Conservation (phyloP, 2,797 vertebrate genomes). For the Meriones psammophilus region DNA sequence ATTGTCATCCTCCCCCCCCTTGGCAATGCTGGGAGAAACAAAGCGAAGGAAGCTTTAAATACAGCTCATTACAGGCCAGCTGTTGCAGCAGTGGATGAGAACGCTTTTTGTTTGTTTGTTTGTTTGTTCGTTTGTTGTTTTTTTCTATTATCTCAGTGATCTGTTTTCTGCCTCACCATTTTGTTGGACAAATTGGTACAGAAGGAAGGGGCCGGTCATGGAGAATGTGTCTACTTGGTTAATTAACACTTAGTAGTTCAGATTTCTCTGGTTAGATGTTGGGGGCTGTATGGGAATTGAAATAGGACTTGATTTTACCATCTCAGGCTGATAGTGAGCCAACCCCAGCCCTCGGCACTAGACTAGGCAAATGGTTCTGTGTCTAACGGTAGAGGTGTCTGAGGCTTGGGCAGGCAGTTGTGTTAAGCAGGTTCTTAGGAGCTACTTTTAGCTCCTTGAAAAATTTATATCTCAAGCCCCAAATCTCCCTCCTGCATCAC, state of each 20-base stretch:
- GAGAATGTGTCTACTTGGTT: not conserved
- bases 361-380: not conserved
- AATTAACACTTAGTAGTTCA: conserved; percentile 10
- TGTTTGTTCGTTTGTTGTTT: too few species aligned
- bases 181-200: not conserved
- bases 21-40: not conserved
- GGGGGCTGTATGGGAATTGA: not conserved
- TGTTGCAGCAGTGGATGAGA: not conserved
- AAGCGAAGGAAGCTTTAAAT: not conserved
- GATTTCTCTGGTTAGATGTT: not conserved
- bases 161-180: conserved; percentile 49
- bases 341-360: not conserved
- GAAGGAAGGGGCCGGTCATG: not conserved
- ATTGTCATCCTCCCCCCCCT: not conserved
- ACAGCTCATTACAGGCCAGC: not conserved
- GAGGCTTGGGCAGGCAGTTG: conserved; percentile 13
- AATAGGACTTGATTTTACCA: not conserved
- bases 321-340: not conserved
- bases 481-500: conserved; percentile 73
- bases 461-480: conserved; percentile 77
- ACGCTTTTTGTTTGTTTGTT: too few species aligned
- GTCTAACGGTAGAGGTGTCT: not conserved
- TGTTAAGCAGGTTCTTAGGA: conserved; percentile 66
- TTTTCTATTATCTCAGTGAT: not conserved
- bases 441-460: conserved; percentile 84